Evolutionary conservation across 2,888 invertebrate species (phyloP), one percentile per base, ranked within the genome.

Genomic region (Chrysolina americana): DNA sequence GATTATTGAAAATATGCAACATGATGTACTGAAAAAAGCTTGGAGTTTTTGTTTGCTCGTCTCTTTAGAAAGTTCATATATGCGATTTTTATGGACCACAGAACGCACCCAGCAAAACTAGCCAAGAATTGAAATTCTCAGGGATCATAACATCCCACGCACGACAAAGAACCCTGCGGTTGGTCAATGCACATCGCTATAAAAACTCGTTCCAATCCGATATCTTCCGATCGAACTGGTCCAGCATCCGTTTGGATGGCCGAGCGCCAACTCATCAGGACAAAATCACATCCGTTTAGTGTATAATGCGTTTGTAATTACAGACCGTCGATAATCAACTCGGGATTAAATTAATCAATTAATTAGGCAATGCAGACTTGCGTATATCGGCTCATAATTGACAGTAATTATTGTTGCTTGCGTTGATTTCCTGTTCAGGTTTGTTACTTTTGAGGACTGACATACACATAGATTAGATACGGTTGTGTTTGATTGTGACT

Each of bases 281-380:
- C 68, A 65, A 72, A 72, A 68, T 72, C 68, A 68, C 72, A 63
- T 72, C 68, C 68, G 68, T 47, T 66, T 11, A 63, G 68, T 50
- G 48, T 62, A 74, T 75, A 73, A 77, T 77, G 77, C 70, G 66
- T 71, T 70, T 64, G 71, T 75, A 74, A 77, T 75, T 77, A 75
- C 70, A 71, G 75, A 48, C 71, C 59, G 56, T 73, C 66, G 68
- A 64, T 78, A 78, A 79, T 78, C 76, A 79, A 79, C 78, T 74
- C 68, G 70, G 74, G 75, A 77, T 77, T 77, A 76, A 78, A 77
- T 75, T 78, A 78, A 78, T 78, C 79, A 78, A 77, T 79, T 78
- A 78, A 79, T 79, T 79, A 77, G 71, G 75, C 79, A 70, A 68
- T 68, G 74, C 78, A 76, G 70, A 74, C 78, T 79, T 79, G 70